phyloP scores from a whole-genome alignment of 1,140 invertebrate species.

The Danaus melanippus region DNA sequence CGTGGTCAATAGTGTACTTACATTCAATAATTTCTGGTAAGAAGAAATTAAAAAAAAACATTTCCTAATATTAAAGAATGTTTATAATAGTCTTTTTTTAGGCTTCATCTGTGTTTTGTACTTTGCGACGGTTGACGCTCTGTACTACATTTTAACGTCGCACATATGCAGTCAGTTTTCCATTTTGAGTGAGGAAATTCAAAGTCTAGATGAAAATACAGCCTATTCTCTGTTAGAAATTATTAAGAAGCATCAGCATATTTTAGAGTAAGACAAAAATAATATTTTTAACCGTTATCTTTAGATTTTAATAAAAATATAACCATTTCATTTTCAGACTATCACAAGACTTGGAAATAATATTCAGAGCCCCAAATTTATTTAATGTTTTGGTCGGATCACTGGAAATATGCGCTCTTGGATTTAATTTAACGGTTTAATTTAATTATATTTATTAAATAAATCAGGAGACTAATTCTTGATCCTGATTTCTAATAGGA shows the following conservation, averaged over 20 bases:
- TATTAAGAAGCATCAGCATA: slow-evolving; percentile 36
- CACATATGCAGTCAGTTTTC: slow-evolving; percentile 39
- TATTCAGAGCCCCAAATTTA: slow-evolving; percentile 51
- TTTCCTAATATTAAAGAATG: background rate
- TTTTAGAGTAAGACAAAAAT: slow-evolving; percentile 37
- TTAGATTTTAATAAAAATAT: no score
- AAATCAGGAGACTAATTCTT: background rate
- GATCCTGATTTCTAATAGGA: no score
- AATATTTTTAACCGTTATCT: background rate
- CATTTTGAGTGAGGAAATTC: slow-evolving; percentile 31
- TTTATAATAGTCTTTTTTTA: slow-evolving; percentile 17
- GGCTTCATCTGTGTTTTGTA: slow-evolving; percentile 42
- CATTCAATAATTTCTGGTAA: slow-evolving; percentile 38
- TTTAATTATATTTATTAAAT: slow-evolving; percentile 11
- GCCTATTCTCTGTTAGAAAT: slow-evolving; percentile 20
- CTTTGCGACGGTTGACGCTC: slow-evolving; percentile 37
- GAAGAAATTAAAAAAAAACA: slow-evolving; percentile 1
- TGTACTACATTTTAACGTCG: slow-evolving; percentile 43
- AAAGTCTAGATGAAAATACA: slow-evolving; percentile 18
- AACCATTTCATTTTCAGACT: slow-evolving; percentile 34
- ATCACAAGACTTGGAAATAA: slow-evolving; percentile 45
- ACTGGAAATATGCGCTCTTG: slow-evolving; percentile 51
- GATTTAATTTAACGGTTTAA: slow-evolving; percentile 52
- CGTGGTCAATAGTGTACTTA: slow-evolving; percentile 35
- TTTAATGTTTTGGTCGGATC: slow-evolving; percentile 54